phyloP scores from a whole-genome alignment of 1,140 invertebrate species.

The Drosophila burlai region DNA sequence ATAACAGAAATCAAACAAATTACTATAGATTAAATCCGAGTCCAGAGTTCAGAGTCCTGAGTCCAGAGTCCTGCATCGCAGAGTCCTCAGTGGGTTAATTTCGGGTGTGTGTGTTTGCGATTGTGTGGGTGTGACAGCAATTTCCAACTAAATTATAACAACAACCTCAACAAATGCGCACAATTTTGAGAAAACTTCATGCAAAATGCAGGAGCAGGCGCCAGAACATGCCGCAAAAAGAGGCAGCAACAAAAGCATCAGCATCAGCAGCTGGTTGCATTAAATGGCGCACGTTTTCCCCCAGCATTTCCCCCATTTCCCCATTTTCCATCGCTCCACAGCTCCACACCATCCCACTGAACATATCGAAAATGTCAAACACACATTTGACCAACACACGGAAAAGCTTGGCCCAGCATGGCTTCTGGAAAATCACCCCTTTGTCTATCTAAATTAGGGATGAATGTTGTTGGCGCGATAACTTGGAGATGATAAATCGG shows the following conservation, averaged over 20 bases:
- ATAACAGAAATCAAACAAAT: conserved; percentile 47
- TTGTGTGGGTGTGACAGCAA: conserved; percentile 61
- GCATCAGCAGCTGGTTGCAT: conserved; percentile 60
- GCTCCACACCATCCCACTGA: conserved; percentile 23
- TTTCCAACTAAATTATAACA: conserved; percentile 81
- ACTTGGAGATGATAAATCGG: background rate
- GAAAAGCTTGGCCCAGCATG: conserved; percentile 40
- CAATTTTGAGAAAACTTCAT: conserved; percentile 79
- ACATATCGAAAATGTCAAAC: conserved; percentile 81
- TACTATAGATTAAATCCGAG: conserved; percentile 20
- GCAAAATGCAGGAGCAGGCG: conserved; percentile 71
- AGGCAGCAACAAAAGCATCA: conserved; percentile 45
- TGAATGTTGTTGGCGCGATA: background rate
- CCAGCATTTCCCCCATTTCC: conserved; percentile 9
- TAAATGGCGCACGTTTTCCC: conserved; percentile 70
- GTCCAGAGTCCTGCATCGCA: background rate
- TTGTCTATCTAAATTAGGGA: conserved; percentile 22
- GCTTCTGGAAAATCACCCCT: conserved; percentile 11
- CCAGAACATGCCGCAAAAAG: conserved; percentile 51
- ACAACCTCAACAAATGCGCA: conserved; percentile 76
- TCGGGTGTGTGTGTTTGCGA: conserved; percentile 1
- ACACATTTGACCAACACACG: conserved; percentile 74
- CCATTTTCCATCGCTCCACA: background rate
- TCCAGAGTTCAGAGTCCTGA: background rate
- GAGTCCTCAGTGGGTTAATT: conserved; percentile 66